A percentile compares a stretch with the other conserved stretches of the same genome.
Conservation (phyloP, 2,113 vertebrate genomes). For the Tursiops truncatus region DNA sequence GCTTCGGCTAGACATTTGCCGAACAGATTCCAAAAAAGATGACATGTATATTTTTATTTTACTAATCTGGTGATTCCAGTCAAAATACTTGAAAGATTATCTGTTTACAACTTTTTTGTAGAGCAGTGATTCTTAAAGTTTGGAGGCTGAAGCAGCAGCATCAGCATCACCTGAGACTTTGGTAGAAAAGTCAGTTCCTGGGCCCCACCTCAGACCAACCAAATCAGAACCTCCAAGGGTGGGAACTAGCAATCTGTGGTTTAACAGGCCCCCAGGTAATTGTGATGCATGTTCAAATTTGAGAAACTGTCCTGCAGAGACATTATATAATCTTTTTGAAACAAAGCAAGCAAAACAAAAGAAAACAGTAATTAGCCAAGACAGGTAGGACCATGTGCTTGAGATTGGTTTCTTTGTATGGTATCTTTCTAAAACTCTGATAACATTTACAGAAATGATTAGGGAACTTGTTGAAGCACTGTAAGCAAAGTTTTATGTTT, state of each 20-base stretch:
- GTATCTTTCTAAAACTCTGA: neutral
- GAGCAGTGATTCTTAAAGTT: conserved; percentile 27
- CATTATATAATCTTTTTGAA: conserved; percentile 2
- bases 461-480: conserved; percentile 13
- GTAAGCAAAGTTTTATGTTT: neutral
- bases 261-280: neutral
- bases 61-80: neutral
- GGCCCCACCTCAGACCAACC: neutral
- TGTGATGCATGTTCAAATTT: neutral
- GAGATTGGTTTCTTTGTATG: neutral
- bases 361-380: neutral
- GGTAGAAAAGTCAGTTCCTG: neutral
- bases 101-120: conserved; percentile 14
- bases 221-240: neutral
- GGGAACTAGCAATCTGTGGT: neutral
- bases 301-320: neutral
- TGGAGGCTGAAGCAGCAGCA: neutral
- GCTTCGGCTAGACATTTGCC: neutral
- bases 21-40: neutral
- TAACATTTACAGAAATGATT: conserved; percentile 25
- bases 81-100: conserved; percentile 9
- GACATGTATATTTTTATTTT: neutral
- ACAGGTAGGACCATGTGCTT: neutral
- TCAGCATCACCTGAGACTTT: neutral
- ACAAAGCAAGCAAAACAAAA: neutral